These are phyloP conservation scores for Grallaria varia DNA, from an alignment of 2,113 vertebrate genomes.

Conservation along the genomic window DNA sequence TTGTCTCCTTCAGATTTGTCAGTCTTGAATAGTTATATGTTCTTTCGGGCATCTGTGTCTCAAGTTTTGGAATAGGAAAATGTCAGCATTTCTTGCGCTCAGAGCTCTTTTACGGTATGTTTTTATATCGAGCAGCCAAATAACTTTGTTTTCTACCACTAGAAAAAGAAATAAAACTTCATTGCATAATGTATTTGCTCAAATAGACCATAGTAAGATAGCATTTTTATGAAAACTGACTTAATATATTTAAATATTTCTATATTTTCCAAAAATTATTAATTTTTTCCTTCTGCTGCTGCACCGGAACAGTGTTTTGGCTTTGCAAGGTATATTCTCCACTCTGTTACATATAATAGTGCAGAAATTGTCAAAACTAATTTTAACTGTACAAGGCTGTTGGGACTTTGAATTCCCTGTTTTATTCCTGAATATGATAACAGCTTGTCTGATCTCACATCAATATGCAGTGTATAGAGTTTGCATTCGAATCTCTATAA, in stretches of 20 bases:
- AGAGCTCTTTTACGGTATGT: accelerated
- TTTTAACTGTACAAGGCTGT: neutral
- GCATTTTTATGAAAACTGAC: neutral
- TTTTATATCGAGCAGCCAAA: neutral
- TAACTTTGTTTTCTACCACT: neutral
- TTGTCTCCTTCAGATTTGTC: neutral
- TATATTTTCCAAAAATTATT: neutral
- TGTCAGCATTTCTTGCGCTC: neutral
- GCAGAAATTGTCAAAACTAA: neutral
- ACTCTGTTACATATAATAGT: neutral
- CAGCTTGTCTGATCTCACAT: neutral
- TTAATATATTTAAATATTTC: neutral
- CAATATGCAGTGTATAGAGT: accelerated
- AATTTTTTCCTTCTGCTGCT: neutral
- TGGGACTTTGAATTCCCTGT: neutral
- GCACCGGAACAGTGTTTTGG: neutral
- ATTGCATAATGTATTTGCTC: neutral
- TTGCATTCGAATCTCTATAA: neutral
- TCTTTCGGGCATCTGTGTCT: neutral
- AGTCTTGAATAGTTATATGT: neutral
- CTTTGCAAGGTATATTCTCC: neutral
- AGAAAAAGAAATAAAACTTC: neutral
- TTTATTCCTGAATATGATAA: neutral
- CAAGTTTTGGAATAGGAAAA: neutral
- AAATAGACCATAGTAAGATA: neutral